phyloP scores from a whole-genome alignment of 1,140 invertebrate species.

The Ptiloglossa arizonensis region DNA sequence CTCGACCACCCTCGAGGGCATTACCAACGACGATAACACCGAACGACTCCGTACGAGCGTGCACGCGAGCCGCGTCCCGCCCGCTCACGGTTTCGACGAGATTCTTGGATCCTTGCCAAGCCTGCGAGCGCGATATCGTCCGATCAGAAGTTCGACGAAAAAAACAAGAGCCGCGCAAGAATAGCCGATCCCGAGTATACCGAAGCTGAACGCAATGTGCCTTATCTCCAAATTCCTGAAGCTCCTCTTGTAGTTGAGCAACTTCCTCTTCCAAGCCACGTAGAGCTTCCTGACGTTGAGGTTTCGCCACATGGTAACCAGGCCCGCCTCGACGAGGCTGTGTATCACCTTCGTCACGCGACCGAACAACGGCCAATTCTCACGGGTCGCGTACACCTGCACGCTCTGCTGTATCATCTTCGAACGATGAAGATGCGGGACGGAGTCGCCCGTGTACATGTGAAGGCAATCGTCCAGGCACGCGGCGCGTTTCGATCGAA shows the following conservation, averaged over 20 bases:
- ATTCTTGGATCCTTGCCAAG: too few species aligned
- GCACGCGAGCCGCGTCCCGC: too few species aligned
- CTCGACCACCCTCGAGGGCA: too few species aligned
- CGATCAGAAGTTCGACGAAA: background rate
- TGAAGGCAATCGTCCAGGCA: constrained; percentile 46
- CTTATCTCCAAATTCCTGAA: constrained; percentile 17
- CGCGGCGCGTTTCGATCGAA: background rate
- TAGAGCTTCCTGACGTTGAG: background rate
- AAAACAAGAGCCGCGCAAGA: constrained; percentile 18
- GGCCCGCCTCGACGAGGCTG: constrained; percentile 23
- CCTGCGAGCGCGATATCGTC: background rate
- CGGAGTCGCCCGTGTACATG: background rate
- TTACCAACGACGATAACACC: too few species aligned
- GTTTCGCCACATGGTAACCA: background rate
- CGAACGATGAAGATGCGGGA: constrained; percentile 2
- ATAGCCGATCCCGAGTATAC: constrained; percentile 23
- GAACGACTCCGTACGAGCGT: too few species aligned
- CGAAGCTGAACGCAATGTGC: constrained; percentile 41
- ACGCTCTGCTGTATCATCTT: background rate
- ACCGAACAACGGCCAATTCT: constrained; percentile 51
- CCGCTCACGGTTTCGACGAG: too few species aligned
- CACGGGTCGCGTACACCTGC: constrained; percentile 31
- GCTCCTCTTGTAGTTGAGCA: background rate
- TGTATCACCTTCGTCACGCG: constrained; percentile 25
- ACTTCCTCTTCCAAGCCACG: background rate